These are phyloP conservation scores for Bothrops jararaca DNA, from an alignment of 2,113 vertebrate species.

Conservation along the genomic window DNA sequence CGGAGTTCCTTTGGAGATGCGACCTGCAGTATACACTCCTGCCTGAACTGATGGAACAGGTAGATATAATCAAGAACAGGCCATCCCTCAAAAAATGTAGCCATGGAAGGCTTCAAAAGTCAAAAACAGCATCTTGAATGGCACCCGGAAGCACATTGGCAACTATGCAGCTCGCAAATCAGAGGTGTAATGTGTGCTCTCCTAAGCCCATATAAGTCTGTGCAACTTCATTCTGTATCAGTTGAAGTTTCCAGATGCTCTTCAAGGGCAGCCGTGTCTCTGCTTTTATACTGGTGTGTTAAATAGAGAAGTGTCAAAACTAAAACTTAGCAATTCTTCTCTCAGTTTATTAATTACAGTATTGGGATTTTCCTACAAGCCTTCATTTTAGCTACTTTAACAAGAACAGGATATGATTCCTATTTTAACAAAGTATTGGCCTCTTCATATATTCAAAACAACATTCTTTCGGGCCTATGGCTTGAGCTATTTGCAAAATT, in stretches of 20 bases:
- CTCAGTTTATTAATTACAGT: not conserved
- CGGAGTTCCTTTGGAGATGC: not conserved
- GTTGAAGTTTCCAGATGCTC: not conserved
- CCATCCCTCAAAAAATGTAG: not conserved
- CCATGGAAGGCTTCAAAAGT: not conserved
- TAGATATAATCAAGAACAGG: not conserved
- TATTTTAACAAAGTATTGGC: not conserved
- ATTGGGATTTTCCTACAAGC: not conserved
- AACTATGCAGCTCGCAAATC: not conserved
- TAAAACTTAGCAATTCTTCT: not conserved
- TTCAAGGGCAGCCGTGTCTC: not conserved
- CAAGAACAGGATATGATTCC: not conserved
- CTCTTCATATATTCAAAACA: not conserved
- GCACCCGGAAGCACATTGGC: not conserved
- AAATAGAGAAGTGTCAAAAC: not conserved
- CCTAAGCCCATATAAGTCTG: not conserved
- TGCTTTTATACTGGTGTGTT: not conserved
- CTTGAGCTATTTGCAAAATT: not conserved
- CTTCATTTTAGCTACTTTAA: not conserved
- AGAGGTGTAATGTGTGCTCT: not conserved
- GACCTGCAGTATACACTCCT: not conserved
- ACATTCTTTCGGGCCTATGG: not conserved
- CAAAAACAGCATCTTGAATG: not conserved
- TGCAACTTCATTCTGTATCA: not conserved
- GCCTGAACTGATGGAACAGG: not conserved